Evolutionary conservation across 35 echinoderm and acorn worm species (phyloP).

Genomic region (Diadema setosum): DNA sequence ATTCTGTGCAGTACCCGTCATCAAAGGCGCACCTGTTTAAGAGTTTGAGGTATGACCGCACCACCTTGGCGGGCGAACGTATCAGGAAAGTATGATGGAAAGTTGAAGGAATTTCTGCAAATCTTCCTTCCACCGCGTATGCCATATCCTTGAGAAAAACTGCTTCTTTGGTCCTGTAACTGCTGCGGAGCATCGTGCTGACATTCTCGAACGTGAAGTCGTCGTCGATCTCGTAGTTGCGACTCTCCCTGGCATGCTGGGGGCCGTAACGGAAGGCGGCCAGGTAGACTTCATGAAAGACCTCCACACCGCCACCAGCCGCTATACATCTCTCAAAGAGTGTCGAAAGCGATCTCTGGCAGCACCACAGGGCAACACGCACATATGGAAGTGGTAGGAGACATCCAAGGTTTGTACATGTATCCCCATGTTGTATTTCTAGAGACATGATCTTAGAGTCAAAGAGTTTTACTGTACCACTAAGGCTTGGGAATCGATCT

Average conservation of each 20-base stretch:
- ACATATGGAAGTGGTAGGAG: too few species aligned
- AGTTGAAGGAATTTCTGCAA: neutral
- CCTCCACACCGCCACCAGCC: neutral
- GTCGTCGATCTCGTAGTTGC: neutral
- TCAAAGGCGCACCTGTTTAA: neutral
- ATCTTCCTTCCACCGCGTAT: neutral
- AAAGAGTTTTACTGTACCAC: too few species aligned
- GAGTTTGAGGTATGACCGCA: neutral
- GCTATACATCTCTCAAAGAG: constrained; percentile 5
- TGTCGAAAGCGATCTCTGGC: neutral
- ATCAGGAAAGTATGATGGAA: constrained; percentile 11
- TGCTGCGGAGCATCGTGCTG: neutral
- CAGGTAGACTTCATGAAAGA: constrained; percentile 13
- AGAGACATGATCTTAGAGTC: too few species aligned
- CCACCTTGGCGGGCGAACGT: neutral
- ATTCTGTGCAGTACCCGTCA: neutral
- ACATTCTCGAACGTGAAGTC: neutral
- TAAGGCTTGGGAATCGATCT: too few species aligned
- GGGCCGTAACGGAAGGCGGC: neutral
- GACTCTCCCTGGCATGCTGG: neutral
- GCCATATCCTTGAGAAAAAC: constrained; percentile 23
- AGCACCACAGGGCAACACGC: constrained; percentile 7
- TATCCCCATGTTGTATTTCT: too few species aligned
- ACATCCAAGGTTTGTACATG: too few species aligned
- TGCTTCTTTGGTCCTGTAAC: neutral